Base-by-base conservation (phyloP, 2,797 vertebrate species). In the Halcyon badia region DNA sequence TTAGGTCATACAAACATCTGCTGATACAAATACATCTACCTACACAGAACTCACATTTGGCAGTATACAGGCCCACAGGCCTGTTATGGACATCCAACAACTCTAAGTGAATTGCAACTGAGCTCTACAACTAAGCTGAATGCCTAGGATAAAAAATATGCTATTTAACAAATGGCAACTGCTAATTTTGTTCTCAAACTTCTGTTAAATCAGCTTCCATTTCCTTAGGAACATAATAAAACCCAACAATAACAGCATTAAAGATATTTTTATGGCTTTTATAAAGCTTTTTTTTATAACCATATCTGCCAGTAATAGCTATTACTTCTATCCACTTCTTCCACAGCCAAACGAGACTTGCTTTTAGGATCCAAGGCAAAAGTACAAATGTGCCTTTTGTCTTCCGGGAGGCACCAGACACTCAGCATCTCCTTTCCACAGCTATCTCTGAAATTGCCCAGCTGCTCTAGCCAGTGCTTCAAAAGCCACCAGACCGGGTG, bases 401-500 rank as follows among this genome's bases (percentile, higher is more conserved):
- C 78, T 68, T 81, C 44, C 69, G 56, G 79, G 44, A 83, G 48
- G 51, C 51, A 51, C 2, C 42, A 84, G 85, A 31, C 82, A 70
- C 86, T 86, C 42, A 58, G 54, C 62, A 42, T 21, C 52, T 42
- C 62, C 80, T 76, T 65, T 48, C 71, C 46, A 31, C 24, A 60
- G 9, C 42, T 49, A 31, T 6, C 72, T 64, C 73, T 39, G 46
- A 51, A 64, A 52, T 5, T 39, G 37, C 62, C 21, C 17, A 37
- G 76, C 35, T 11, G 66, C 35, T 82, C 24, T 31, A 31, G 31
- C 49, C 71, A 17, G 9, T 9, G 19, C 33, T 21, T 14, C 33
- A 35, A 33, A 10, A 9, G 33, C 57, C 1, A 0, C 0, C 2
- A n/a, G 57, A 22, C 73, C 4, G 7, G 57, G 44, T 51, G 42